phyloP scores from a whole-genome alignment of 2,113 vertebrate genomes.

The Phalacrocorax brasilianus region DNA sequence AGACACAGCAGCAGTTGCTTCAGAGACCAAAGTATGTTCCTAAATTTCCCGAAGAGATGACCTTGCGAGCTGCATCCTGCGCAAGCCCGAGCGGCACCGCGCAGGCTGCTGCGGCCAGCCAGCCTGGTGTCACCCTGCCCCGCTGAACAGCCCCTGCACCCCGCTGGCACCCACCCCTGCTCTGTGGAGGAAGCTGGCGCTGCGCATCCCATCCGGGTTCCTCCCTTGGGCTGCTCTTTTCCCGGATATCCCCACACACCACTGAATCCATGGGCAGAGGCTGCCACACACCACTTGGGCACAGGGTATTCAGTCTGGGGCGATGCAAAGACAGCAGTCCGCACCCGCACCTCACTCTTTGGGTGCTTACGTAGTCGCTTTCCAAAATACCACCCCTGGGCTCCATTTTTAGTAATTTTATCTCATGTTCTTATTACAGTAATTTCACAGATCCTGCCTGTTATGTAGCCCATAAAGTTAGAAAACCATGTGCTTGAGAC shows the following conservation, averaged over 20 bases:
- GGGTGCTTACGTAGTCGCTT: background rate
- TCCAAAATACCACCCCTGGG: background rate
- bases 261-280: background rate
- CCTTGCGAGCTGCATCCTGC: background rate
- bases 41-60: background rate
- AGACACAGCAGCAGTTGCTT: background rate
- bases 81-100: fast-evolving
- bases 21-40: background rate
- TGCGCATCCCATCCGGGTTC: fast-evolving
- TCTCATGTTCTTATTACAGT: background rate
- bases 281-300: background rate
- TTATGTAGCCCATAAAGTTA: background rate
- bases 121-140: background rate
- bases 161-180: fast-evolving
- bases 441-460: background rate
- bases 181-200: background rate
- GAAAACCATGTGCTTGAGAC: background rate
- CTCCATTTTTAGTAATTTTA: background rate
- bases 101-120: background rate
- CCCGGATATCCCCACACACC: background rate
- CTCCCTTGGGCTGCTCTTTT: background rate
- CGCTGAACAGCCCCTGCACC: background rate
- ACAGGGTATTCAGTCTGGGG: background rate
- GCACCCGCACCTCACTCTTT: background rate
- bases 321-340: background rate